phyloP scores from a whole-genome alignment of 2,797 vertebrate species.

The Hirundo rustica region DNA sequence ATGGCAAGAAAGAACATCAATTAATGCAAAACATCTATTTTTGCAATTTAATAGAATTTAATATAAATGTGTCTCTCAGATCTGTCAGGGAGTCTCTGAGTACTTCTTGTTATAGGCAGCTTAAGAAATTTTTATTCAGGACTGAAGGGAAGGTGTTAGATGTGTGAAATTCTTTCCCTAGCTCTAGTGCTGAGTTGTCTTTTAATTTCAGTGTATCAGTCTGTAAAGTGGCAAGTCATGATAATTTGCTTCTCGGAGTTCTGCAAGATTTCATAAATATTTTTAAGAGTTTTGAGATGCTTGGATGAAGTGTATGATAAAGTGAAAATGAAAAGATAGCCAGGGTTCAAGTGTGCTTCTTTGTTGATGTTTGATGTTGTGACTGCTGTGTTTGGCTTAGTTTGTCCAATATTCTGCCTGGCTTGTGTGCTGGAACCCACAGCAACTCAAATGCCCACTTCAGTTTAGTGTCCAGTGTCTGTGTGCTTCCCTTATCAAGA shows the following conservation, averaged over 20 bases:
- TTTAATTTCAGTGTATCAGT: background rate
- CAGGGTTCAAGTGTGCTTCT: background rate
- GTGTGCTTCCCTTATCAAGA: background rate
- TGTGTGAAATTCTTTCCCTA: background rate
- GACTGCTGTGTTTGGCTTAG: background rate
- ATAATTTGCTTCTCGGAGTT: background rate
- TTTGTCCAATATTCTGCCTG: background rate
- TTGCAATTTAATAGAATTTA: background rate
- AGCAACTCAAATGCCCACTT: background rate
- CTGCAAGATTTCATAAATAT: conserved; percentile 10
- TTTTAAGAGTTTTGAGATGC: conserved; percentile 15
- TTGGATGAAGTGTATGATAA: background rate
- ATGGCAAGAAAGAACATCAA: background rate
- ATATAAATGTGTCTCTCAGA: background rate
- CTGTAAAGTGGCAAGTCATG: background rate
- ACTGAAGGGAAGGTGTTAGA: background rate
- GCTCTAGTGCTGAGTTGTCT: background rate
- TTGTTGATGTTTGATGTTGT: background rate
- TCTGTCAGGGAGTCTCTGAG: background rate
- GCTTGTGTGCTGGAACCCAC: background rate
- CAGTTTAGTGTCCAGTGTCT: background rate
- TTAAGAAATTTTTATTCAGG: background rate
- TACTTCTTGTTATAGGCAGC: background rate
- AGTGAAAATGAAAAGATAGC: background rate
- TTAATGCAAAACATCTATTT: background rate